Evolutionary conservation across 2,888 invertebrate species (phyloP).

Genomic region (Rhorus exstirpatorius): DNA sequence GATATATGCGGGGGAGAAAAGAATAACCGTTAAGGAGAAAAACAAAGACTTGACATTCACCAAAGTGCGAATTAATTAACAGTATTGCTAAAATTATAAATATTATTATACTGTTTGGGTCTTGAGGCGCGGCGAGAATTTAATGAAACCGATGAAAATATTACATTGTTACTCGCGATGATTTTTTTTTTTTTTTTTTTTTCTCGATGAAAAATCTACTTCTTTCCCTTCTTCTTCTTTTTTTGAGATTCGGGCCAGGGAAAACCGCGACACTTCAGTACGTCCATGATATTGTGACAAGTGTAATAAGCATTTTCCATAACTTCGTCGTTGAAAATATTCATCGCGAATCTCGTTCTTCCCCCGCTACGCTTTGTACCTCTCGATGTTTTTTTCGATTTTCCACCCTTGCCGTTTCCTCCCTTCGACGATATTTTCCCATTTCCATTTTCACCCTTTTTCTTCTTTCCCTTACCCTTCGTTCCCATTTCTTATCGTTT

Average conservation of each 20-base stretch:
- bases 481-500: conserved; percentile 59
- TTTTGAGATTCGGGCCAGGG: conserved; percentile 95
- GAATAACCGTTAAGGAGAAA: neutral
- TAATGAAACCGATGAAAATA: neutral
- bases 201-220: too few species aligned
- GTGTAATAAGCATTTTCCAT: conserved; percentile 98
- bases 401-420: conserved; percentile 74
- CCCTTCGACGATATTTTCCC: conserved; percentile 85
- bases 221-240: conserved; percentile 94
- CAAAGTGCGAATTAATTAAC: too few species aligned
- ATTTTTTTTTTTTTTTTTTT: neutral
- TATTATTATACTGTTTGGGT: too few species aligned
- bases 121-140: neutral
- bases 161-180: neutral
- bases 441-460: conserved; percentile 74
- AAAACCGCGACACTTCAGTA: conserved; percentile 94
- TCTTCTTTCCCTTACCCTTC: conserved; percentile 75
- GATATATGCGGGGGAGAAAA: too few species aligned
- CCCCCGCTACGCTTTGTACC: conserved; percentile 87
- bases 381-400: conserved; percentile 85
- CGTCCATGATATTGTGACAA: conserved; percentile 96
- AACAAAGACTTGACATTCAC: neutral
- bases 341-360: conserved; percentile 91
- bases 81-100: too few species aligned
- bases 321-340: conserved; percentile 95